A percentile compares a stretch with the other conserved stretches of the same genome.
Conservation (phyloP, 2,113 vertebrate species). For the Papio anubis region DNA sequence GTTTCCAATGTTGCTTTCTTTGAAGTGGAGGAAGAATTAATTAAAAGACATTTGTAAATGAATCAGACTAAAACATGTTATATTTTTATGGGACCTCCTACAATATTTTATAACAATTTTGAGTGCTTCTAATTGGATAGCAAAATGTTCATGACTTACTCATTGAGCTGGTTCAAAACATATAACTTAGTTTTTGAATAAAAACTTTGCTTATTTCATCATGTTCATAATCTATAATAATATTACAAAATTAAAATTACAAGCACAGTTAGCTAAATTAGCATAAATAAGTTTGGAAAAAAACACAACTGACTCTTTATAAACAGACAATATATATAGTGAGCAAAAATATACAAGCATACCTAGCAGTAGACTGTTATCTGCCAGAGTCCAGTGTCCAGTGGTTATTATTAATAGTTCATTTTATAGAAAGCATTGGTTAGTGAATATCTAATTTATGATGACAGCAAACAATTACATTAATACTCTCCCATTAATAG, state of each 20-base stretch:
- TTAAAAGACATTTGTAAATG: conserved; percentile 33
- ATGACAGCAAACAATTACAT: neutral
- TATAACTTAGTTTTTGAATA: conserved; percentile 39
- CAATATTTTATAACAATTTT: conserved; percentile 27
- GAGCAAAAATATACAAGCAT: neutral
- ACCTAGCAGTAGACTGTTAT: neutral
- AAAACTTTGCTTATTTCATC: conserved; percentile 17
- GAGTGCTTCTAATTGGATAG: conserved; percentile 24
- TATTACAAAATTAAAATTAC: neutral
- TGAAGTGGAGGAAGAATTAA: neutral
- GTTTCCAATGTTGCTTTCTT: conserved; percentile 29
- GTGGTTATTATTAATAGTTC: neutral
- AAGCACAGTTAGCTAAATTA: neutral
- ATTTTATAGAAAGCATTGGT: conserved; percentile 36
- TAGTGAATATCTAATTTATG: neutral
- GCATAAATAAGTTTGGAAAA: conserved; percentile 27
- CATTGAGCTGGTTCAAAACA: conserved; percentile 25
- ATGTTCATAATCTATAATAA: neutral
- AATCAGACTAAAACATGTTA: neutral
- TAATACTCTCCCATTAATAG: neutral
- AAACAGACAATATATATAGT: conserved; percentile 1
- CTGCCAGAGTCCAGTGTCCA: neutral
- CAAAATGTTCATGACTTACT: neutral
- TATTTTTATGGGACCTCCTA: neutral
- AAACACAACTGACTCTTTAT: neutral